Evolutionary conservation across 2,888 invertebrate genomes (phyloP), one percentile per base, ranked within the genome.

Genomic region (Amorpha juglandis): DNA sequence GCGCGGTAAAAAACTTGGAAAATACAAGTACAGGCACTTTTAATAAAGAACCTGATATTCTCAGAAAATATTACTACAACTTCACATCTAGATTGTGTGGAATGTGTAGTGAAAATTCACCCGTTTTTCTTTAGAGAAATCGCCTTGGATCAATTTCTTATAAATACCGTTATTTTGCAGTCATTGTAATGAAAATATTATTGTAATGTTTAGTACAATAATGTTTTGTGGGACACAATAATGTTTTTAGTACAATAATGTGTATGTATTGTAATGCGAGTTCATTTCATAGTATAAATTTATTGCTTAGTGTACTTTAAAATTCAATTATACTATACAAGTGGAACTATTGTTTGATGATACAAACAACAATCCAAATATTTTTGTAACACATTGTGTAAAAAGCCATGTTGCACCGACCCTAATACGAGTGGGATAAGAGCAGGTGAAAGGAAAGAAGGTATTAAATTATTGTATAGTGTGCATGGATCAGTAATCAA

Each of bases 111-210:
- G 55, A 55, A 55, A 38, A 33, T 53, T 14, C 53, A 53, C n/a
- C 16, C 35, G 38, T 55, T 55, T 55, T 55, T 38, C 55, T 38
- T 38, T 35, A 55, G 55, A 55, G 35, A 55, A 55, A 55, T 16
- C 55, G 16, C 16, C 14, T 33, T 16, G 16, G 11, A 55, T 55
- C 38, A 35, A 35, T 55, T 55, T 38, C 55, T 35, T 55, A 11
- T 38, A 38, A 55, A 55, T 38, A n/a, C 33, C 16, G 11, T 55
- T 55, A 16, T 55, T 9, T 38, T 38, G 55, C 55, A 55, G 55
- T 16, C 35, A 55, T 55, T 16, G 55, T 35, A 35, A 33, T 1
- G 27, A 27, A 27, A 50, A 19, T 50, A 19, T 19, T 35, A 33
- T 16, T 16, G 35, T 35, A 2, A 4, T 9, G 16, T 27, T 51